Evolutionary conservation across 2,797 vertebrate genomes (phyloP), one percentile per base, ranked within the genome.

Genomic region (Melanotaenia pygmaea): DNA sequence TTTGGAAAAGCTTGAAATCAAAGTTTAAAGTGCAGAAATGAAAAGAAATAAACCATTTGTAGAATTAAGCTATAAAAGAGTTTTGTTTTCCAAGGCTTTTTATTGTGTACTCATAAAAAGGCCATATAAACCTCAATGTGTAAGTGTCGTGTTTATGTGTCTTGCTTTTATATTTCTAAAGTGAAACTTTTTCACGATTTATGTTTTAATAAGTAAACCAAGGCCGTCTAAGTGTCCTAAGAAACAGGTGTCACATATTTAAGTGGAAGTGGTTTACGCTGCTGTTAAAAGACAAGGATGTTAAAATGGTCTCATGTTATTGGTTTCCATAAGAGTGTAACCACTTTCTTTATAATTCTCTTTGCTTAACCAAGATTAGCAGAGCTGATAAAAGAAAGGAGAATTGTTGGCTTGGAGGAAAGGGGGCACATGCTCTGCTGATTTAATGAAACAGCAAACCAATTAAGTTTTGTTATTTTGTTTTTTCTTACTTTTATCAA

Each of bases 281-380:
- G 1, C 5, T 30, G 13, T 30, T 28, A 3, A 26, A 22, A 53
- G 50, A 53, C 22, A 56, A 18, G 24, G 26, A 28, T 6, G 51
- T 20, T 20, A 7, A 26, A 40, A 47, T 26, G 34, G 3, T 64
- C 20, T 64, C 67, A 56, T 63, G 64, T 65, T 69, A 54, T 66
- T 71, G 16, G 47, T 70, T 67, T 83, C 43, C 70, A 40, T 40
- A 59, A 67, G 11, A 43, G 57, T 35, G 10, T 20, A 20, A 65
- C 71, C 76, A 64, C 67, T 74, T 38, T 53, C 57, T 64, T 66
- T 70, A 59, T 69, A 56, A 62, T 43, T 45, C 59, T 75, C 58
- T 57, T 59, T 78, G 62, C 80, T 85, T 60, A 57, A 64, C 63
- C 38, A 20, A 34, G 64, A 64, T 51, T 57, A 62, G 28, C 71